Evolutionary conservation across 2,797 vertebrate genomes (phyloP).

Genomic region (Acropternis orthonyx): DNA sequence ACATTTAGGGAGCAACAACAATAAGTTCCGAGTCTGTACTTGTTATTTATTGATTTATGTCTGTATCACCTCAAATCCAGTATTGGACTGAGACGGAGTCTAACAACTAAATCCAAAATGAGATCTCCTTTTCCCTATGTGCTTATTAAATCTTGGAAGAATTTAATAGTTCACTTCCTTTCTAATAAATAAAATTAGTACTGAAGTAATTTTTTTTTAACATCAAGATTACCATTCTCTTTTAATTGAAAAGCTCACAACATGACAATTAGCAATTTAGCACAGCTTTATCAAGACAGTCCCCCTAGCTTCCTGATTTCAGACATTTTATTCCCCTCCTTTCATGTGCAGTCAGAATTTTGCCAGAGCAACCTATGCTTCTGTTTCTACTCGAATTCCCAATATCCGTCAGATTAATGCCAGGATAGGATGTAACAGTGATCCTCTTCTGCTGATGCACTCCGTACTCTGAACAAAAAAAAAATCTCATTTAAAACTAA

Average conservation of each 20-base stretch:
- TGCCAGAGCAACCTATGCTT: not conserved
- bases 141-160: not conserved
- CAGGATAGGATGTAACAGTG: not conserved
- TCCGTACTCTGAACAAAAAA: not conserved
- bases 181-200: not conserved
- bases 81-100: not conserved
- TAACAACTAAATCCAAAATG: not conserved
- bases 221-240: accelerated
- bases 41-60: not conserved
- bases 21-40: not conserved
- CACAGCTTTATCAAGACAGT: not conserved
- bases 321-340: not conserved
- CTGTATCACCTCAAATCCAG: not conserved
- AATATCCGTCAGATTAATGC: constrained; percentile 17
- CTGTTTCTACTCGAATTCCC: not conserved
- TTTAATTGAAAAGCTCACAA: not conserved
- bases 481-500: not conserved
- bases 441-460: not conserved
- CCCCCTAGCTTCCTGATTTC: not conserved
- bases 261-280: not conserved
- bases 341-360: not conserved
- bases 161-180: not conserved
- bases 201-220: not conserved
- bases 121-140: not conserved
- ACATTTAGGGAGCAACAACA: not conserved